Conservation (phyloP, 2,797 vertebrate genomes). For the Danio tinwini region DNA sequence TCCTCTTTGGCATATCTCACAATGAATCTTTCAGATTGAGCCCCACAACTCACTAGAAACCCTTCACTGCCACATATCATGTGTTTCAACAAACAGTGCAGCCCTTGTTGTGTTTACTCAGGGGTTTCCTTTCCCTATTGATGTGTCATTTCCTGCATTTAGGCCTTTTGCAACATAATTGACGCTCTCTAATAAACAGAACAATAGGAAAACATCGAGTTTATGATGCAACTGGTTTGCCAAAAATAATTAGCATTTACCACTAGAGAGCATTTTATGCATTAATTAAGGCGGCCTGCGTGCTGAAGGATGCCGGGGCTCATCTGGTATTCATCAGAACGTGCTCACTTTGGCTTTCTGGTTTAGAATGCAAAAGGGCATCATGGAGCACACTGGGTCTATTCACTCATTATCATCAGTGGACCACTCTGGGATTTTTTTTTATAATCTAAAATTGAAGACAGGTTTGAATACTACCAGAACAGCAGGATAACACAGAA, state of each 20-base stretch:
- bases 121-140: slow-evolving; percentile 35
- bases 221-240: slow-evolving; percentile 44
- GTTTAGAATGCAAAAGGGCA: slow-evolving; percentile 55
- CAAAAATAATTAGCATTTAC: slow-evolving; percentile 46
- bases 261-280: slow-evolving; percentile 52
- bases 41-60: slow-evolving; percentile 38
- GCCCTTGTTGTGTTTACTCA: slow-evolving; percentile 42
- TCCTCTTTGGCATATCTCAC: slow-evolving; percentile 45
- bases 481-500: background rate
- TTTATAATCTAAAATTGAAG: slow-evolving; percentile 31
- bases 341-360: slow-evolving; percentile 40
- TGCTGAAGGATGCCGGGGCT: slow-evolving; percentile 53
- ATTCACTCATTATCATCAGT: slow-evolving; percentile 53
- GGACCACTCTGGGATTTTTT: slow-evolving; percentile 34
- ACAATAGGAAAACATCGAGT: slow-evolving; percentile 44
- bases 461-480: background rate
- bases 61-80: slow-evolving; percentile 29
- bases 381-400: slow-evolving; percentile 51
- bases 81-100: slow-evolving; percentile 44
- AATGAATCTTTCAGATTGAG: slow-evolving; percentile 49
- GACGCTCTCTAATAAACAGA: slow-evolving; percentile 47
- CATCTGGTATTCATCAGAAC: slow-evolving; percentile 56
- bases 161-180: slow-evolving; percentile 41
- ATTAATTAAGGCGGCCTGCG: slow-evolving; percentile 34
- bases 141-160: slow-evolving; percentile 37